Conservation (phyloP, 2,888 invertebrate genomes). For the Dilophus febrilis region DNA sequence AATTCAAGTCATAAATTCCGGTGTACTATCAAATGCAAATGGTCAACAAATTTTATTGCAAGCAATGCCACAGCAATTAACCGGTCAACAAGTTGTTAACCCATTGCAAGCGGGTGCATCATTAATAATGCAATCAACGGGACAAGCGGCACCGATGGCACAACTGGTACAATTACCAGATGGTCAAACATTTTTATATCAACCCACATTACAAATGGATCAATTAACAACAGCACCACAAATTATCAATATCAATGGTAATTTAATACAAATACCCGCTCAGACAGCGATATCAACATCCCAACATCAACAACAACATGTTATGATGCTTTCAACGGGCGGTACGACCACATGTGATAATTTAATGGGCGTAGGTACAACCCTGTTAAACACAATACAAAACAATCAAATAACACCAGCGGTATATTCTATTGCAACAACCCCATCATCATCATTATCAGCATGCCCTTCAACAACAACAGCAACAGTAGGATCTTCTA, state of each 20-base stretch:
- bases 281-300: conserved; percentile 10
- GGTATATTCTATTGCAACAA: no score
- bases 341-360: neutral
- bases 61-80: conserved; percentile 16
- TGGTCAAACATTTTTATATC: conserved; percentile 79
- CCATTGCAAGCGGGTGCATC: conserved; percentile 2
- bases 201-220: conserved; percentile 30
- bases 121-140: conserved; percentile 2
- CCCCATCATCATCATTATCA: neutral
- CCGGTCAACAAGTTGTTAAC: conserved; percentile 5
- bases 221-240: conserved; percentile 48
- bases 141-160: conserved; percentile 36
- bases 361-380: neutral
- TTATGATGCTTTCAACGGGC: conserved; percentile 5
- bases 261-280: conserved; percentile 26
- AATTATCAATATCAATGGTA: conserved; percentile 35
- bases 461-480: neutral
- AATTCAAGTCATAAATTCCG: conserved; percentile 10
- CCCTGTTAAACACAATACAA: no score
- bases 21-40: conserved; percentile 9
- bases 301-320: conserved; percentile 4
- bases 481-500: neutral
- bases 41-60: conserved; percentile 27
- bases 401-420: no score
- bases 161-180: conserved; percentile 82